Evolutionary conservation across 2,797 vertebrate genomes (phyloP).

Genomic region (Percopsis omiscomaycus): DNA sequence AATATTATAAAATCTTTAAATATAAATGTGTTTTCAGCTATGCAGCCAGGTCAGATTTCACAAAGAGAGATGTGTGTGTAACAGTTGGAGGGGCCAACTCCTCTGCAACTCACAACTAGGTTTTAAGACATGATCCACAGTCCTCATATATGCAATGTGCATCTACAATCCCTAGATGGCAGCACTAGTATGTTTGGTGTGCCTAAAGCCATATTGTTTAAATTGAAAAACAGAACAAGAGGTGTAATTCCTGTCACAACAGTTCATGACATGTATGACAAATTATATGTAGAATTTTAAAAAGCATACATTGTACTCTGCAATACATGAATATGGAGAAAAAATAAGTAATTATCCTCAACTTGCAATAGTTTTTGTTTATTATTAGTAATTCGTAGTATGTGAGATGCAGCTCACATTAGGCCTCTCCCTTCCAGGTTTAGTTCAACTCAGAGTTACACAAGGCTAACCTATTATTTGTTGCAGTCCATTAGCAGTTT

Average conservation of each 20-base stretch:
- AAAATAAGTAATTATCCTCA: neutral
- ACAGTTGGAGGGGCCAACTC: no score
- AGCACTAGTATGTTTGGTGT: constrained; percentile 48
- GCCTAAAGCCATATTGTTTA: neutral
- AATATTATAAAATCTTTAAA: no score
- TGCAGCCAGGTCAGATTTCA: neutral
- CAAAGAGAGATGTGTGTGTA: neutral
- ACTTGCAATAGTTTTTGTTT: neutral
- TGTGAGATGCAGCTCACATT: constrained; percentile 6
- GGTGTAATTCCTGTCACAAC: neutral
- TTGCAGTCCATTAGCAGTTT: constrained; percentile 53
- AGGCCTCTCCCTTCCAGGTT: constrained; percentile 19
- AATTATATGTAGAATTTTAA: neutral
- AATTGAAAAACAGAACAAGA: neutral
- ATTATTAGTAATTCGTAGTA: neutral
- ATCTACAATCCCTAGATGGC: constrained; percentile 60
- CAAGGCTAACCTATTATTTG: constrained; percentile 45
- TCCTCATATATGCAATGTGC: constrained; percentile 4
- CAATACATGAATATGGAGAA: neutral
- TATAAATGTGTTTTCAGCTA: neutral
- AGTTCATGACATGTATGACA: neutral
- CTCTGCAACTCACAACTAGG: no score
- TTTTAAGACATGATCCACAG: no score
- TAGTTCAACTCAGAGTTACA: constrained; percentile 34
- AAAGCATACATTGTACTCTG: neutral